Evolutionary conservation across 2,113 vertebrate species (phyloP).

Genomic region (Alethe castanea): DNA sequence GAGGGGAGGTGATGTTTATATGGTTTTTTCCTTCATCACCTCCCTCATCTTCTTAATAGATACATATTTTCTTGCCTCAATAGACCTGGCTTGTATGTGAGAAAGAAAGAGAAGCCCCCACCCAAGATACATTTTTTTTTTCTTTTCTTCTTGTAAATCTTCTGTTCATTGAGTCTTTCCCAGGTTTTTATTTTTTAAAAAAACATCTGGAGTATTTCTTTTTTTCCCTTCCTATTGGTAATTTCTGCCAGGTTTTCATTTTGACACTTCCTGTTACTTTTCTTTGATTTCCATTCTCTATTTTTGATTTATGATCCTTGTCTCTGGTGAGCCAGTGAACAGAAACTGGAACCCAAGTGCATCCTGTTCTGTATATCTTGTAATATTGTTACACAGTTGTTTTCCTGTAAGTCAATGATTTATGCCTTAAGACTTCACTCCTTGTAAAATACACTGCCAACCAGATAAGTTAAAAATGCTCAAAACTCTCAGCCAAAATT

Average conservation of each 20-base stretch:
- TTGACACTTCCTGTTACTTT: constrained; percentile 66
- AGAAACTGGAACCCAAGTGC: constrained; percentile 54
- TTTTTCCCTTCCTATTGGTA: constrained; percentile 37
- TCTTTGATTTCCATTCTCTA: constrained; percentile 57
- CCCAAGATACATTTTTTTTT: not conserved
- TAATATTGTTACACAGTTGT: constrained; percentile 63
- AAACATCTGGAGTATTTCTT: constrained; percentile 52
- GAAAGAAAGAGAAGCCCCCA: not conserved
- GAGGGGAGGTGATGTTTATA: not conserved
- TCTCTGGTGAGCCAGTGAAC: constrained; percentile 35
- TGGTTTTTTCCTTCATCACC: rapidly evolving
- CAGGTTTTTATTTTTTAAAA: not conserved
- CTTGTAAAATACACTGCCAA: constrained; percentile 45
- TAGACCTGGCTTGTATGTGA: not conserved
- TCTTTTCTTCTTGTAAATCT: constrained; percentile 10
- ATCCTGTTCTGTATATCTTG: constrained; percentile 58
- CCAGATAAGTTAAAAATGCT: constrained; percentile 43
- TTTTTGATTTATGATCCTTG: constrained; percentile 60
- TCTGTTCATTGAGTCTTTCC: constrained; percentile 31
- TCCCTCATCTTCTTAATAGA: not conserved
- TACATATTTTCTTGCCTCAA: not conserved
- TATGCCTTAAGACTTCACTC: constrained; percentile 34
- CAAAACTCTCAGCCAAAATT: constrained; percentile 37
- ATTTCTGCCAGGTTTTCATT: constrained; percentile 67
- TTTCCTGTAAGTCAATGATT: constrained; percentile 63